Percentiles rank a stretch among this genome's conserved stretches.
phyloP scores from a whole-genome alignment of 2,888 invertebrate species.

The Eupsilia transversa region DNA sequence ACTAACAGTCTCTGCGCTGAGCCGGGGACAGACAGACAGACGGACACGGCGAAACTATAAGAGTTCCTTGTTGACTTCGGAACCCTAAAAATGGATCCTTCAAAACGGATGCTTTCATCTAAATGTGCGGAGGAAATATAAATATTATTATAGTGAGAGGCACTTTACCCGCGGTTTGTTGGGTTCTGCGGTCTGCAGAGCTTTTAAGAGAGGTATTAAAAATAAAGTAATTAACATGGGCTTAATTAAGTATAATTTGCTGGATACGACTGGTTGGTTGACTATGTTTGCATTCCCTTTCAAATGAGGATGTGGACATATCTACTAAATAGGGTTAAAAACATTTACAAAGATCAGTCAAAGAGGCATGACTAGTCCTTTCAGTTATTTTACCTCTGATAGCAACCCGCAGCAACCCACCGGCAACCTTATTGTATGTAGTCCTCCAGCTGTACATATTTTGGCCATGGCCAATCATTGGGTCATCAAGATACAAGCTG shows the following conservation, averaged over 20 bases:
- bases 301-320: background rate
- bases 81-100: no score
- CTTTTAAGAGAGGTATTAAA: conserved; percentile 22
- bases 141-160: conserved; percentile 5
- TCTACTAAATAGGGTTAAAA: background rate
- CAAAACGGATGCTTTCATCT: background rate
- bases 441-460: no score
- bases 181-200: conserved; percentile 16
- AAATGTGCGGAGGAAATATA: background rate
- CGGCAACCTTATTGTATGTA: no score
- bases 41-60: no score
- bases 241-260: background rate
- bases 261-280: background rate
- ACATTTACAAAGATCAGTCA: background rate
- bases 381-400: background rate
- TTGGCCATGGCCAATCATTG: no score
- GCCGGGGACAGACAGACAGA: no score
- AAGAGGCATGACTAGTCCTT: background rate
- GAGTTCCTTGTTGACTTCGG: no score
- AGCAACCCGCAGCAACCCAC: background rate
- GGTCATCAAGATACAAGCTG: no score
- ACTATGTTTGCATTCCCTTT: background rate
- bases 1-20: no score
- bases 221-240: background rate
- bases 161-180: background rate